Conservation (phyloP, 2,797 vertebrate genomes). For the Aotus griseimembra region DNA sequence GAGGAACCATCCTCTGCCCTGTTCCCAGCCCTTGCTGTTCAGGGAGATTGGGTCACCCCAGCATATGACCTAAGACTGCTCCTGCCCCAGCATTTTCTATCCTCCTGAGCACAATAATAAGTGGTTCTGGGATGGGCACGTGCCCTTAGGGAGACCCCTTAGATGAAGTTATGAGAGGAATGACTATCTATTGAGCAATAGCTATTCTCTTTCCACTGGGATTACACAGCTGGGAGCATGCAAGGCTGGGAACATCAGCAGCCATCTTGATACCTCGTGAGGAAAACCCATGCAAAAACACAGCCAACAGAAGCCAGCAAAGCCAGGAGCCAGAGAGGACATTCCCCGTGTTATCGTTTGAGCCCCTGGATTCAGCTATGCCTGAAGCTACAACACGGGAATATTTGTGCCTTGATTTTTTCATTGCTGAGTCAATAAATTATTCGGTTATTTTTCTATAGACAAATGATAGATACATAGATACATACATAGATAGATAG, state of each 20-base stretch:
- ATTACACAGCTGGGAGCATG: neutral
- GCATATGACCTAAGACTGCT: neutral
- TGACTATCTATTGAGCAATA: neutral
- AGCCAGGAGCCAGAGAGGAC: neutral
- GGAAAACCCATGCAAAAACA: neutral
- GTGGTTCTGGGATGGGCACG: neutral
- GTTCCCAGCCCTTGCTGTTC: neutral
- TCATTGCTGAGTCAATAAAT: neutral
- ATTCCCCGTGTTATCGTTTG: accelerated
- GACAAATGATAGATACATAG: neutral
- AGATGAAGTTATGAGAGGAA: neutral
- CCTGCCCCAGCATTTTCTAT: neutral
- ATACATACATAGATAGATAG: neutral
- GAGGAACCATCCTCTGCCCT: neutral
- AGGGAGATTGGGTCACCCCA: neutral
- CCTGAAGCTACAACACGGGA: neutral
- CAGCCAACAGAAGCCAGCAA: neutral
- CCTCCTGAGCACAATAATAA: neutral
- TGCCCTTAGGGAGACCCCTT: neutral
- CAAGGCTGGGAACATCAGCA: neutral
- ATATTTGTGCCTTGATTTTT: neutral
- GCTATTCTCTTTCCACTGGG: neutral
- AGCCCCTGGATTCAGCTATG: neutral
- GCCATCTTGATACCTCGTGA: neutral
- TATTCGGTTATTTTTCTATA: neutral